Percentiles rank a stretch among this genome's conserved stretches.
phyloP scores from a whole-genome alignment of 2,113 vertebrate species.

The Sebastes schlegelii region DNA sequence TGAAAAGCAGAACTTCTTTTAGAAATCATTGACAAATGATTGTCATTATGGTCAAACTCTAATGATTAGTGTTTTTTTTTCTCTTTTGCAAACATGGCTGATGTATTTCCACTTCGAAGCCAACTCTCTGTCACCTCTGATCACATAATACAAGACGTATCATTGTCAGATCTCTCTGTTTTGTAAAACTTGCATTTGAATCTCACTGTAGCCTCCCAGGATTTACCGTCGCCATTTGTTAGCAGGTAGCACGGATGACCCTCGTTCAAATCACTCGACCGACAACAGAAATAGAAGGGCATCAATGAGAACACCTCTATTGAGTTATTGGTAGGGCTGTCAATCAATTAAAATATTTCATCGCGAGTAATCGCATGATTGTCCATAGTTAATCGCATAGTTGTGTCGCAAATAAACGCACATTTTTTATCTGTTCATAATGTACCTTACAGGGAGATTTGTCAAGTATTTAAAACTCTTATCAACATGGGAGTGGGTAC shows the following conservation, averaged over 20 bases:
- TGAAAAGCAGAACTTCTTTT: not conserved
- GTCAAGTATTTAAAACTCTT: too few species aligned
- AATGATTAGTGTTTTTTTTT: not conserved
- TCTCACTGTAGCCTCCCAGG: not conserved
- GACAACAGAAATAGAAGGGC: too few species aligned
- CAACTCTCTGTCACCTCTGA: not conserved
- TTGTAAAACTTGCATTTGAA: not conserved
- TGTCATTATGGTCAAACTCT: not conserved
- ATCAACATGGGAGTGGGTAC: too few species aligned
- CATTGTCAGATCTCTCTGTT: not conserved
- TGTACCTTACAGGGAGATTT: too few species aligned
- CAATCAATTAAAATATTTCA: too few species aligned
- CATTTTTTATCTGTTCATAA: too few species aligned
- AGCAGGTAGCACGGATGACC: not conserved
- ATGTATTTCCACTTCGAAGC: not conserved
- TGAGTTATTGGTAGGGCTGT: not conserved
- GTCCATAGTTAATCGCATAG: too few species aligned
- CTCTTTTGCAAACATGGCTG: not conserved
- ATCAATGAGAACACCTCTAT: not conserved
- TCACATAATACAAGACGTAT: not conserved
- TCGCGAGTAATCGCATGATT: too few species aligned
- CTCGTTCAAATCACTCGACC: not conserved
- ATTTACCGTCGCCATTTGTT: not conserved
- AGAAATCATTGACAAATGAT: not conserved
- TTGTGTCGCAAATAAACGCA: too few species aligned